Conservation (phyloP, 2,113 vertebrate genomes). For the Alectura lathami region DNA sequence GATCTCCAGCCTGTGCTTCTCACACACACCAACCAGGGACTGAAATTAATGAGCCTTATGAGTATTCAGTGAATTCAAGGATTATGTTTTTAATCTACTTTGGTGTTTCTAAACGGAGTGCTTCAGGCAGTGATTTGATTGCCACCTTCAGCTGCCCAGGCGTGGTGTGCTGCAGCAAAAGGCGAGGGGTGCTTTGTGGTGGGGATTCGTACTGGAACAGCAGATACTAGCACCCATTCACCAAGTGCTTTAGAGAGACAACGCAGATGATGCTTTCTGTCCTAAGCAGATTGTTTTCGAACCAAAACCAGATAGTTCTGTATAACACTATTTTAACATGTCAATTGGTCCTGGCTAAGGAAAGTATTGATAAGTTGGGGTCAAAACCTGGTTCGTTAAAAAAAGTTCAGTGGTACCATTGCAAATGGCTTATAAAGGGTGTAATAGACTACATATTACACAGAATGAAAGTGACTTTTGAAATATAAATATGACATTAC, state of each 20-base stretch:
- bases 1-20: neutral
- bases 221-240: accelerated
- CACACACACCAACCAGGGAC: neutral
- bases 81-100: neutral
- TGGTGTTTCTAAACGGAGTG: neutral
- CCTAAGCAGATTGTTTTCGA: neutral
- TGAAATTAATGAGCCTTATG: neutral
- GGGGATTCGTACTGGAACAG: neutral
- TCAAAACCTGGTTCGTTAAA: neutral
- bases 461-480: neutral
- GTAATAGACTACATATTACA: neutral
- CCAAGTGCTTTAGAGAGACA: neutral
- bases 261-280: neutral
- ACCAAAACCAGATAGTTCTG: neutral
- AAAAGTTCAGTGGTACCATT: neutral
- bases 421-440: neutral
- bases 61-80: neutral
- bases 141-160: accelerated
- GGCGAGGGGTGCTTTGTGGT: neutral
- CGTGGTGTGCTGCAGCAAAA: neutral
- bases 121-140: neutral
- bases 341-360: neutral
- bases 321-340: neutral
- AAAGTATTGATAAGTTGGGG: neutral
- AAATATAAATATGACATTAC: neutral